Evolutionary conservation across 2,888 invertebrate genomes (phyloP), one percentile per base, ranked within the genome.

Genomic region (Orthosia gracilis): DNA sequence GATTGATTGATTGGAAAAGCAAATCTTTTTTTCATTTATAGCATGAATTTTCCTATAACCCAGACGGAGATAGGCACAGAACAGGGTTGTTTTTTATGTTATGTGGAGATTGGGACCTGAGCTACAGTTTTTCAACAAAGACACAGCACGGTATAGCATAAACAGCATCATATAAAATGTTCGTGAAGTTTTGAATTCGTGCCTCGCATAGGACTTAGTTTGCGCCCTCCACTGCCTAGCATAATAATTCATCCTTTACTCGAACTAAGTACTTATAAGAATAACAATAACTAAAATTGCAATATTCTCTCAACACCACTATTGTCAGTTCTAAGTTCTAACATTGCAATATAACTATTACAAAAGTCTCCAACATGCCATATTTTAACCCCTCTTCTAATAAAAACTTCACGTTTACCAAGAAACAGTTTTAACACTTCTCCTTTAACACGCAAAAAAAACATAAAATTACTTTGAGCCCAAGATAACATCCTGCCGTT

Each of bases 401-500:
- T 58, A 80, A 76, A 76, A 83, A 71, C 63, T 13, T 70, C 63
- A 61, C 40, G 50, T n/a, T 70, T 72, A 70, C 63, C 12, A 52
- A 55, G 83, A 81, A 81, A 65, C 58, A 61, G 21, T 72, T 69
- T n/a, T 70, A 76, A 84, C 83, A 77, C 64, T 12, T 73, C 55
- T 59, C 70, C 23, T 85, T 71, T 68, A 23, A 64, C 40, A 49
- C 68, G 58, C 45, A 76, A 72, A 75, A 73, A 54, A 45, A 57
- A 63, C 31, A 4, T 47, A 13, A 21, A 57, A 62, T 69, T 57
- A 21, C 11, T 55, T 59, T 26, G 66, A 63, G 15, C 82, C 58
- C 67, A 67, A 82, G 58, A 69, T 54, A 77, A 80, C 80, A 80
- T 80, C 87, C 89, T 78, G 78, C 78, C 58, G 55, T 64, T 76